A percentile compares a stretch with the other conserved stretches of the same genome.
Evolutionary conservation across 2,113 vertebrate genomes (phyloP).

Genomic region (Oxyruncus cristatus): DNA sequence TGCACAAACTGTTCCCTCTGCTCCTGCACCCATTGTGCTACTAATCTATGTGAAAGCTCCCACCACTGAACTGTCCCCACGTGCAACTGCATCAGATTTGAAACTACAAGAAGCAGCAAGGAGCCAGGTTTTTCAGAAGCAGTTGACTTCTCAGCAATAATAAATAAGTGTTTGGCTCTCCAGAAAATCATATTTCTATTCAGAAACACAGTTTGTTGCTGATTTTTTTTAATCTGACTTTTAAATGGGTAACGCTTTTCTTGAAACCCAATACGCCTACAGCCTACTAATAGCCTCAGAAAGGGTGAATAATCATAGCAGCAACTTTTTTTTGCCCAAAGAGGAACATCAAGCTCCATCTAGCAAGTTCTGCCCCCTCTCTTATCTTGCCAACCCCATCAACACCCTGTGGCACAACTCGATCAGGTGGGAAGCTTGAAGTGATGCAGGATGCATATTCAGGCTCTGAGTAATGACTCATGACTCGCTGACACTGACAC

Average conservation of each 20-base stretch:
- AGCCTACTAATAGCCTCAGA: neutral
- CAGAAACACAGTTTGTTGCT: neutral
- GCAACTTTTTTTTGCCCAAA: slow-evolving; percentile 5
- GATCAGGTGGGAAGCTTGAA: neutral
- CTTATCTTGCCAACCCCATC: neutral
- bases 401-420: neutral
- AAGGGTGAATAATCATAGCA: slow-evolving; percentile 27
- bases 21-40: neutral
- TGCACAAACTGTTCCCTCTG: neutral
- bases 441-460: neutral
- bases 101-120: neutral
- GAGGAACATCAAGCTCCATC: neutral
- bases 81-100: neutral
- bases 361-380: neutral
- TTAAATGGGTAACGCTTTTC: neutral
- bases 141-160: neutral
- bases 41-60: neutral
- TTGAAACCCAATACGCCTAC: neutral
- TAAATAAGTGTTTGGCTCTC: neutral
- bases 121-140: neutral
- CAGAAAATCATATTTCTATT: neutral
- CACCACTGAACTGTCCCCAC: neutral
- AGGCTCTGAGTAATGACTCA: neutral
- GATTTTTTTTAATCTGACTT: slow-evolving; percentile 1
- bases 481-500: neutral